Percentiles rank a stretch among this genome's conserved stretches.
These are phyloP conservation scores for Ciconia boyciana DNA, from an alignment of 2,113 vertebrate species.

Conservation along the genomic window DNA sequence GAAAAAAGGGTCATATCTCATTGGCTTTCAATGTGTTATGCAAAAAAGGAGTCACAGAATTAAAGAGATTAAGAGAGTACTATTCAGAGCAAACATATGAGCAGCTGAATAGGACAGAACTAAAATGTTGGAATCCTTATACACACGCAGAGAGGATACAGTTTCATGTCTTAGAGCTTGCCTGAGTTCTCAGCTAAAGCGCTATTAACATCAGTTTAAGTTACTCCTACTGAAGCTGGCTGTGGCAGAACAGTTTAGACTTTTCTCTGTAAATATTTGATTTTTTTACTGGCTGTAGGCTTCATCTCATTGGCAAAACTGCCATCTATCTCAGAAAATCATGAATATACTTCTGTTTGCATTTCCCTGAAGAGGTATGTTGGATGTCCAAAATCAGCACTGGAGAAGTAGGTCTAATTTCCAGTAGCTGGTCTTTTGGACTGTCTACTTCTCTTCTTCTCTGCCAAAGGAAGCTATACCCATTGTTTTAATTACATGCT, in stretches of 20 bases:
- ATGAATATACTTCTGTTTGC: background rate
- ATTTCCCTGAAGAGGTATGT: background rate
- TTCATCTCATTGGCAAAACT: background rate
- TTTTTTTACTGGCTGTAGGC: background rate
- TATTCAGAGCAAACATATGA: background rate
- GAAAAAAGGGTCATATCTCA: background rate
- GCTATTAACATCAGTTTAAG: background rate
- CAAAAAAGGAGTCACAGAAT: background rate
- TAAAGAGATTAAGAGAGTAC: background rate
- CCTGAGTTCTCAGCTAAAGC: background rate
- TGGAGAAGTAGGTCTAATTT: background rate
- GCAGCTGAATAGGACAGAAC: background rate
- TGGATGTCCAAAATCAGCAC: background rate
- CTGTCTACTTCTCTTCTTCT: background rate
- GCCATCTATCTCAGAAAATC: background rate
- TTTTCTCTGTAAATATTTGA: background rate
- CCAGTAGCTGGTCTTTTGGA: background rate
- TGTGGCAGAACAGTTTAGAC: background rate
- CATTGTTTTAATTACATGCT: background rate
- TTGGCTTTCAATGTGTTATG: constrained; percentile 7
- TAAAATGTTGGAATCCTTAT: background rate
- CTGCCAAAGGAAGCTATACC: background rate
- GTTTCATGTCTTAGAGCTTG: background rate
- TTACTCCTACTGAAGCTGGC: background rate
- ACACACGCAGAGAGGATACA: background rate